Evolutionary conservation across 2,888 invertebrate genomes (phyloP).

Genomic region (Psylliodes chrysocephalus): DNA sequence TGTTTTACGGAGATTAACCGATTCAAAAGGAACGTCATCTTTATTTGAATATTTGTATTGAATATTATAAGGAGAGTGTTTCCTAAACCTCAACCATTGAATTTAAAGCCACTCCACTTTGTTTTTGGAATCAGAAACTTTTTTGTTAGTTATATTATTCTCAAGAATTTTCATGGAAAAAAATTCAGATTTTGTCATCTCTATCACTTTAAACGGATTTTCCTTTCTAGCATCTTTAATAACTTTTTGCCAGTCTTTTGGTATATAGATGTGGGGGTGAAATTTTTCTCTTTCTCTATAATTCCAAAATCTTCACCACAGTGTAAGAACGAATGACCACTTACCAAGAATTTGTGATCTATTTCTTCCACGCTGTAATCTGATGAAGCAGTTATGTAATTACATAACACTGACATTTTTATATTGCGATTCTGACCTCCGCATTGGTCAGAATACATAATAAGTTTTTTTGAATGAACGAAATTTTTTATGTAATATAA

Average conservation of each 20-base stretch:
- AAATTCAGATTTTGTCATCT: constrained; percentile 35
- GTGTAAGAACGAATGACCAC: too few species aligned
- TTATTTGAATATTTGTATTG: too few species aligned
- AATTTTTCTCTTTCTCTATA: constrained; percentile 33
- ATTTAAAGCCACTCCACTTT: constrained; percentile 26
- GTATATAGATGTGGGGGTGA: constrained; percentile 27
- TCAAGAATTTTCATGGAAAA: constrained; percentile 33
- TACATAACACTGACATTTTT: constrained; percentile 43
- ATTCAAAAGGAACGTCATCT: constrained; percentile 30
- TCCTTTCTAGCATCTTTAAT: constrained; percentile 30
- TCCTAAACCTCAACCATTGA: too few species aligned
- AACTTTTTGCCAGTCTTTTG: constrained; percentile 26
- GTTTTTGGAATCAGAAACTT: constrained; percentile 23
- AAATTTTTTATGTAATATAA: constrained; percentile 42
- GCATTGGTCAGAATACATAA: constrained; percentile 42
- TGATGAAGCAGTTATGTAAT: constrained; percentile 41
- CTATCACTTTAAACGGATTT: constrained; percentile 34
- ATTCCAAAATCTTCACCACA: constrained; percentile 44
- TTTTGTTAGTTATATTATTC: constrained; percentile 35
- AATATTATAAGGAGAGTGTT: too few species aligned
- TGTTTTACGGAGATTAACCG: constrained; percentile 34
- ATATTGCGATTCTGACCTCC: too few species aligned
- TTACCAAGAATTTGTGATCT: too few species aligned
- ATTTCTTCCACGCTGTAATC: constrained; percentile 33
- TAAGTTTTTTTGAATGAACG: constrained; percentile 31